A percentile compares a stretch with the other conserved stretches of the same genome.
Evolutionary conservation across 2,888 invertebrate genomes (phyloP).

Genomic region (Meteorus cinctellus): DNA sequence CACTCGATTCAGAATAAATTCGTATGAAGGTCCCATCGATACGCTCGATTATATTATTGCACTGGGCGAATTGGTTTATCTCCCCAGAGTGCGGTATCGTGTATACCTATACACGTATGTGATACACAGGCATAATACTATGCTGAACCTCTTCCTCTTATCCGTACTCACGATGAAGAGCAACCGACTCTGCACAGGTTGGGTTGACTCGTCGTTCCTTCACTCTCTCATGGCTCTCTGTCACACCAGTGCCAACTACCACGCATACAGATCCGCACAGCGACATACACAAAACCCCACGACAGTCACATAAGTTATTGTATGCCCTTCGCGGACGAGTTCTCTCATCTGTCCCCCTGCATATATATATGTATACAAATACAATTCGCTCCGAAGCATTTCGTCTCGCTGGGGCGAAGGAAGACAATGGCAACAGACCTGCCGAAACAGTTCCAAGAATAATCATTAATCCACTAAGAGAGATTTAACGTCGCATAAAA

Average conservation of each 20-base stretch:
- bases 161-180: neutral
- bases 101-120: conserved; percentile 18
- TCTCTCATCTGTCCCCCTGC: conserved; percentile 16
- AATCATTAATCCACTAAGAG: conserved; percentile 55
- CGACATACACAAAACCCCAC: conserved; percentile 57
- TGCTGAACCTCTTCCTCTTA: conserved; percentile 7
- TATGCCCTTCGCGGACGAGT: conserved; percentile 47
- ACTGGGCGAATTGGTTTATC: conserved; percentile 52
- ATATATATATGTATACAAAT: neutral
- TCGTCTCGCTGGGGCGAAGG: conserved; percentile 32
- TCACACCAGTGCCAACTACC: neutral
- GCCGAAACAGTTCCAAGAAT: conserved; percentile 54
- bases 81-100: conserved; percentile 7
- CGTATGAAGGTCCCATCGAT: conserved; percentile 40
- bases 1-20: conserved; percentile 52
- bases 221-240: neutral
- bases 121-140: conserved; percentile 30
- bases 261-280: conserved; percentile 24
- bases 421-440: conserved; percentile 49
- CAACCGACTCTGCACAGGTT: neutral
- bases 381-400: conserved; percentile 18
- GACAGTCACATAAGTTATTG: conserved; percentile 61
- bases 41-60: conserved; percentile 53
- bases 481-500: conserved; percentile 55
- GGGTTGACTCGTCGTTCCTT: neutral